Percentiles rank a stretch among this genome's conserved stretches.
Evolutionary conservation across 2,797 vertebrate genomes (phyloP).

Genomic region (Mastacembelus armatus): DNA sequence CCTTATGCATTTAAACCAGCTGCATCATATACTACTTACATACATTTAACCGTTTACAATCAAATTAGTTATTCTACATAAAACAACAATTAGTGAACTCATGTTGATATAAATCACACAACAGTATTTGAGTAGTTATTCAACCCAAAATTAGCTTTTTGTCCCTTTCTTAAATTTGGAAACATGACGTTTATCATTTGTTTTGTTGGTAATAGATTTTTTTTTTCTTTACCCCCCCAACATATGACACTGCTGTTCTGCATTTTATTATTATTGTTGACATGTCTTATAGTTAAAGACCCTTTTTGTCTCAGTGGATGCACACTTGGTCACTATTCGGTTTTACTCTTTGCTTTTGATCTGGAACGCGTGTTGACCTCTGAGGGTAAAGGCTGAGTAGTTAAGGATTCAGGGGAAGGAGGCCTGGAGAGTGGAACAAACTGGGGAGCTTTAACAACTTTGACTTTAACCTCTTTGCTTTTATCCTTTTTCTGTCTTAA

Average conservation of each 20-base stretch:
- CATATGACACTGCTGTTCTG: background rate
- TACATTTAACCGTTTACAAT: slow-evolving; percentile 8
- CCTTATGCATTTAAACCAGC: slow-evolving; percentile 7
- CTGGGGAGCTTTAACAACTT: slow-evolving; percentile 70
- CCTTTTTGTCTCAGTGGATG: background rate
- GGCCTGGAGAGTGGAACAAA: slow-evolving; percentile 68
- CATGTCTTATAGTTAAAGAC: no score
- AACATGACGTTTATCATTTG: slow-evolving; percentile 9
- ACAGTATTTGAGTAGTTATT: slow-evolving; percentile 2
- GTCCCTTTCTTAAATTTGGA: slow-evolving; percentile 19
- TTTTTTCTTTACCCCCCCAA: no score
- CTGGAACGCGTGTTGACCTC: slow-evolving; percentile 82
- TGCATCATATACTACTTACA: slow-evolving; percentile 14
- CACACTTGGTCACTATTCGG: slow-evolving; percentile 46
- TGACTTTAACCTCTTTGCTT: slow-evolving; percentile 55
- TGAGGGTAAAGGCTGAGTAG: slow-evolving; percentile 36
- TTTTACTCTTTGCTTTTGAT: slow-evolving; percentile 76
- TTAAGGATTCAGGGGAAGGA: slow-evolving; percentile 35
- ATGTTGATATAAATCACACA: background rate
- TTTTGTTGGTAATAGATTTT: background rate
- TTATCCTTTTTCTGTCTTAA: slow-evolving; percentile 71
- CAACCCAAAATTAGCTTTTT: background rate
- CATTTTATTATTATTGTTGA: no score
- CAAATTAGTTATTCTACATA: slow-evolving; percentile 31
- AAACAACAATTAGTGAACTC: slow-evolving; percentile 35